phyloP scores from a whole-genome alignment of 2,888 invertebrate genomes.

The Nemoura dubitans region DNA sequence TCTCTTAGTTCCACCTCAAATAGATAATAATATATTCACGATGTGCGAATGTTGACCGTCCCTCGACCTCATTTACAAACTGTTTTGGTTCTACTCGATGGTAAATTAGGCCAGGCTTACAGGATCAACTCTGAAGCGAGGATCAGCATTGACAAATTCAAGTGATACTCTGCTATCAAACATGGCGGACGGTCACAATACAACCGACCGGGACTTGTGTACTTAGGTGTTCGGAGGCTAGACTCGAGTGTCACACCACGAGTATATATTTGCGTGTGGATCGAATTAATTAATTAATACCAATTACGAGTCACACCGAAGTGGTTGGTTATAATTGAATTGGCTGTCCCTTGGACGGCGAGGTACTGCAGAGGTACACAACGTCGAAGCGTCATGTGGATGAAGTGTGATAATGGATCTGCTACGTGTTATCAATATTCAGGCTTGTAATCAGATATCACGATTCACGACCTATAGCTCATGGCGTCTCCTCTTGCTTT shows the following conservation, averaged over 20 bases:
- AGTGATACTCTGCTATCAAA: not conserved
- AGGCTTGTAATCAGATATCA: not conserved
- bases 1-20: not conserved
- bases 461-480: not conserved
- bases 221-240: not conserved
- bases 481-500: no score
- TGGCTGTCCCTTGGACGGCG: not conserved
- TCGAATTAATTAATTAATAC: not conserved
- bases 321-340: not conserved
- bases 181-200: not conserved
- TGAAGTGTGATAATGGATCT: not conserved
- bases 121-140: not conserved
- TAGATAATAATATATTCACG: not conserved
- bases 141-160: not conserved
- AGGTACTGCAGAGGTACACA: not conserved
- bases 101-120: not conserved
- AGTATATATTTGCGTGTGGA: not conserved
- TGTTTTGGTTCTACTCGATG: not conserved
- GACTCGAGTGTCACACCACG: not conserved
- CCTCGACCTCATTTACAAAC: not conserved
- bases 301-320: constrained; percentile 4
- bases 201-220: not conserved
- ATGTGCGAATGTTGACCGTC: not conserved
- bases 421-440: not conserved
- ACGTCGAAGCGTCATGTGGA: not conserved